Evolutionary conservation across 2,113 vertebrate species (phyloP).

Genomic region (Nettapus auritus): DNA sequence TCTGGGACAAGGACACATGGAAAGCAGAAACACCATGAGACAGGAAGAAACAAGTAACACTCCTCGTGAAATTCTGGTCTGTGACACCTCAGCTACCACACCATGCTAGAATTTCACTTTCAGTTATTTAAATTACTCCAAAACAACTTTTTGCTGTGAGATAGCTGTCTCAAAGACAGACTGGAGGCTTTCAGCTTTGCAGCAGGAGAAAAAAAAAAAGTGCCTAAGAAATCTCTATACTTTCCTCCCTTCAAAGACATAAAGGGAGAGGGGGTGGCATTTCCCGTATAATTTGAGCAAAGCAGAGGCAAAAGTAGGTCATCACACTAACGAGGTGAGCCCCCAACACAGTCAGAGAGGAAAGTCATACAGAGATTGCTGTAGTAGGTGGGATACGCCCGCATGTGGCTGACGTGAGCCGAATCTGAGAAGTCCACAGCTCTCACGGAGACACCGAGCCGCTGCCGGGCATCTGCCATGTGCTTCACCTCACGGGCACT

Average conservation of each 20-base stretch:
- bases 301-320: background rate
- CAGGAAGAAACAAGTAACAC: background rate
- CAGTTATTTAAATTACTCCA: background rate
- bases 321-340: background rate
- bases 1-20: background rate
- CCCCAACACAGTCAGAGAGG: conserved; percentile 78
- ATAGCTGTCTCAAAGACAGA: background rate
- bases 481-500: conserved; percentile 80
- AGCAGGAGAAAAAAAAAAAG: background rate
- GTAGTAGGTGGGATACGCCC: conserved; percentile 88
- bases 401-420: conserved; percentile 87
- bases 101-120: background rate
- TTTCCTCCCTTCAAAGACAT: background rate
- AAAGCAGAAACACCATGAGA: background rate
- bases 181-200: background rate
- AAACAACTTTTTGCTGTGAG: background rate
- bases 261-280: background rate
- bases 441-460: conserved; percentile 77
- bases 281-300: background rate
- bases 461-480: conserved; percentile 79
- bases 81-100: background rate
- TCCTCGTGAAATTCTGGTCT: background rate
- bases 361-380: conserved; percentile 82
- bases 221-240: background rate
- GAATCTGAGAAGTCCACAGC: conserved; percentile 88